phyloP scores from a whole-genome alignment of 2,797 vertebrate species.

The Urosaurus nigricauda region DNA sequence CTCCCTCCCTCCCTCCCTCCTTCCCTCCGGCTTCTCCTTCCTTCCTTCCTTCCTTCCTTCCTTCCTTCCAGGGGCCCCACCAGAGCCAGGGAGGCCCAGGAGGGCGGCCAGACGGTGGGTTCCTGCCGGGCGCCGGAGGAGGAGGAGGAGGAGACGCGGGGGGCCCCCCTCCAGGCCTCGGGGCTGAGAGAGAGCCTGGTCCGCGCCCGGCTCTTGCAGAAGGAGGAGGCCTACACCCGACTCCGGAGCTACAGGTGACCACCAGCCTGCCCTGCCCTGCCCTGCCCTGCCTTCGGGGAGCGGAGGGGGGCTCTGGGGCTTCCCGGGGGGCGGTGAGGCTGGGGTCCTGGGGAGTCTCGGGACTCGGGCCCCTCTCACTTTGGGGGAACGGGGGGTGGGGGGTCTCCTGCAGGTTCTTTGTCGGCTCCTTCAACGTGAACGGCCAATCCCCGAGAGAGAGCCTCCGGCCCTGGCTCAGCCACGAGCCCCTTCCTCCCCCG shows the following conservation, averaged over 20 bases:
- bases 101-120: constrained; percentile 84
- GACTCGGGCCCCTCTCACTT: neutral
- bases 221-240: constrained; percentile 89
- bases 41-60: too few relatives aligned
- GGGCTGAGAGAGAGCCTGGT: constrained; percentile 91
- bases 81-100: constrained; percentile 80
- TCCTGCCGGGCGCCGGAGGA: constrained; percentile 82
- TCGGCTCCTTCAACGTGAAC: constrained; percentile 97
- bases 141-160: constrained; percentile 85
- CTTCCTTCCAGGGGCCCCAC: constrained; percentile 23
- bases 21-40: too few relatives aligned
- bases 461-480: constrained; percentile 89
- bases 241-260: constrained; percentile 91
- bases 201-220: constrained; percentile 89
- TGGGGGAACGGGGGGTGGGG: neutral
- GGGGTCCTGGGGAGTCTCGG: neutral
- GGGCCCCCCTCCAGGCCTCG: constrained; percentile 88
- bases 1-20: too few relatives aligned
- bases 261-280: neutral
- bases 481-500: constrained; percentile 84
- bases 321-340: neutral
- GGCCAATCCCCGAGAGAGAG: constrained; percentile 92
- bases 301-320: neutral
- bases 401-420: constrained; percentile 87
- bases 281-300: too few relatives aligned